These are phyloP conservation scores for Pangasius djambal DNA, from an alignment of 2,797 vertebrate species.

Conservation along the genomic window DNA sequence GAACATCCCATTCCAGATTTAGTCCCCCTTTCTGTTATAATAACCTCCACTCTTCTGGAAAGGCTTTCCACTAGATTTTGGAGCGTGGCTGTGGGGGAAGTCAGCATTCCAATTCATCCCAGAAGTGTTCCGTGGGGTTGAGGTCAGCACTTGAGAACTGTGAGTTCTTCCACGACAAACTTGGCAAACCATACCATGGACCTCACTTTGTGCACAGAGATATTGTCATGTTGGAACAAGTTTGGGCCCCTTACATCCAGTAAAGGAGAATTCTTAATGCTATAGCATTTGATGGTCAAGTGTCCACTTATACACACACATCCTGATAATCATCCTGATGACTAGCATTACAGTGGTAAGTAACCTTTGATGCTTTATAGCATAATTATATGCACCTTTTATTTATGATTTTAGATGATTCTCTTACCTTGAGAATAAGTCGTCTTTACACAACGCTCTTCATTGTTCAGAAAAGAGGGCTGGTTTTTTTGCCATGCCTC, in stretches of 20 bases:
- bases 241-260: neutral
- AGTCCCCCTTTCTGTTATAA: neutral
- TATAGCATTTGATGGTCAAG: neutral
- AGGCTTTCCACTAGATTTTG: neutral
- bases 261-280: neutral
- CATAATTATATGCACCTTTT: neutral
- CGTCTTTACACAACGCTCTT: conserved; percentile 83
- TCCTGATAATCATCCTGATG: neutral
- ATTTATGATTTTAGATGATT: conserved; percentile 1
- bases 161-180: neutral
- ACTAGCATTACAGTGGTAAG: neutral
- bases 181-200: neutral
- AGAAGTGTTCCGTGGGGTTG: neutral
- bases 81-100: neutral
- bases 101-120: neutral
- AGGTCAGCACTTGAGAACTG: neutral
- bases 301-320: neutral
- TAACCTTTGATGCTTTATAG: neutral
- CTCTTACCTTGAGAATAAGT: conserved; percentile 75
- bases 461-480: conserved; percentile 82
- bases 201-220: neutral
- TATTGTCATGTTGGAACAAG: neutral
- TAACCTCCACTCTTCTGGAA: neutral
- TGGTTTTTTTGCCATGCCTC: conserved; percentile 81
- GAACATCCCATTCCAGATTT: neutral